Evolutionary conservation across 1,140 invertebrate genomes (phyloP).

Genomic region (Hylyphantes graminicola): DNA sequence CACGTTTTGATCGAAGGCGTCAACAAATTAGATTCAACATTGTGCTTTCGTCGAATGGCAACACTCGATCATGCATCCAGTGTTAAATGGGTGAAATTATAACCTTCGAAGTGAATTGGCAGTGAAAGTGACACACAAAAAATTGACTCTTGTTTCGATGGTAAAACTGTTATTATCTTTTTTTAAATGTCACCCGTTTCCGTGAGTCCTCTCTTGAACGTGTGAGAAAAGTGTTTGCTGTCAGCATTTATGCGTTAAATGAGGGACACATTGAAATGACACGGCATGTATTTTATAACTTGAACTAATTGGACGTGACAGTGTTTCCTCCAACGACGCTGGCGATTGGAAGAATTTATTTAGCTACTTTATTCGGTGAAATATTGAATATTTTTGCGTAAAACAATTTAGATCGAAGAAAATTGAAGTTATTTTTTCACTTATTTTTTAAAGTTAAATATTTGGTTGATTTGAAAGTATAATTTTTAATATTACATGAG

Average conservation of each 20-base stretch:
- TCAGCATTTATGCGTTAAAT: conserved; percentile 30
- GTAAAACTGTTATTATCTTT: conserved; percentile 35
- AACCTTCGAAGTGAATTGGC: conserved; percentile 3
- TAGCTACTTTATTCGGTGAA: too few relatives aligned
- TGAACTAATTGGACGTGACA: not conserved
- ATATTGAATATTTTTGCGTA: too few relatives aligned
- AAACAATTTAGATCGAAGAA: too few relatives aligned
- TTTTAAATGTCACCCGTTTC: conserved; percentile 2
- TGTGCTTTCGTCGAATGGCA: conserved; percentile 28
- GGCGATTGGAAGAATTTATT: not conserved
- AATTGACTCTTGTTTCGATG: conserved; percentile 11
- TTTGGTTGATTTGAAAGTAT: too few relatives aligned
- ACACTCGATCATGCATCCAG: conserved; percentile 20
- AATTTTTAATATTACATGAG: too few relatives aligned
- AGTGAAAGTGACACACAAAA: conserved; percentile 46
- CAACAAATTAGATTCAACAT: conserved; percentile 56
- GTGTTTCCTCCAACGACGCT: not conserved
- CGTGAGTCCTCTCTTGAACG: not conserved
- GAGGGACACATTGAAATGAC: conserved; percentile 16
- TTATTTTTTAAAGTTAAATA: too few relatives aligned
- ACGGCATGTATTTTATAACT: not conserved
- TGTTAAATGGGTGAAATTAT: conserved; percentile 2
- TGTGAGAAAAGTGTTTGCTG: not conserved
- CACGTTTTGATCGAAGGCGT: conserved; percentile 60
- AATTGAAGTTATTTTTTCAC: too few relatives aligned